Conservation (phyloP, 2,113 vertebrate genomes). For the Camarhynchus parvulus region DNA sequence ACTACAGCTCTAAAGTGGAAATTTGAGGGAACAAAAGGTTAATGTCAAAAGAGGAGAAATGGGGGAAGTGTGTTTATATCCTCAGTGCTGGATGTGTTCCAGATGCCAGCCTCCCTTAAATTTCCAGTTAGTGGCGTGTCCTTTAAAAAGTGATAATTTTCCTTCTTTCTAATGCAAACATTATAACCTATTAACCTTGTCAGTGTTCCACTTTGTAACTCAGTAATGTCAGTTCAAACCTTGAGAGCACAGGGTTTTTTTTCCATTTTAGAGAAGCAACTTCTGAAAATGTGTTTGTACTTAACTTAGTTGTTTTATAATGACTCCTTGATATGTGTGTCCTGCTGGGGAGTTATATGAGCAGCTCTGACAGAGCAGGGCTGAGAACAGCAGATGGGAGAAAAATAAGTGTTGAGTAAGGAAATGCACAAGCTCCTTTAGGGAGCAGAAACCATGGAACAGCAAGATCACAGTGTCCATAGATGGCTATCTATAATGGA, state of each 20-base stretch:
- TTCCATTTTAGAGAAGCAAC: not conserved
- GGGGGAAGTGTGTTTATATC: not conserved
- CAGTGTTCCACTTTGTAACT: not conserved
- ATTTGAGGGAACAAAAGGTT: not conserved
- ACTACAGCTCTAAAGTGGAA: not conserved
- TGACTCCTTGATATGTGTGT: not conserved
- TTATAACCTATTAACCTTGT: not conserved
- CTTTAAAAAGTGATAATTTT: not conserved
- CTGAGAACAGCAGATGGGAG: not conserved
- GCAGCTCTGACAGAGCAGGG: not conserved
- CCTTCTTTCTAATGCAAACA: not conserved
- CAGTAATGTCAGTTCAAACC: not conserved
- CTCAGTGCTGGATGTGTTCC: not conserved
- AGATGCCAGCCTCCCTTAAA: not conserved
- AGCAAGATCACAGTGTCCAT: not conserved
- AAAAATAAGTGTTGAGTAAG: not conserved
- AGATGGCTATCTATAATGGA: not conserved
- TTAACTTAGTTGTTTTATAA: not conserved
- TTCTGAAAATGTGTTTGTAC: not conserved
- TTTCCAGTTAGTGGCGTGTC: not conserved
- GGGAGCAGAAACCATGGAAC: not conserved
- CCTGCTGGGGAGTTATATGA: not conserved
- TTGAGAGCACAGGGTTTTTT: not conserved
- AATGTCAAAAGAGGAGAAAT: not conserved
- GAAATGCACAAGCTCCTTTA: not conserved